These are phyloP conservation scores for Drosophila helvetica DNA, from an alignment of 2,888 invertebrate genomes.

Conservation along the genomic window DNA sequence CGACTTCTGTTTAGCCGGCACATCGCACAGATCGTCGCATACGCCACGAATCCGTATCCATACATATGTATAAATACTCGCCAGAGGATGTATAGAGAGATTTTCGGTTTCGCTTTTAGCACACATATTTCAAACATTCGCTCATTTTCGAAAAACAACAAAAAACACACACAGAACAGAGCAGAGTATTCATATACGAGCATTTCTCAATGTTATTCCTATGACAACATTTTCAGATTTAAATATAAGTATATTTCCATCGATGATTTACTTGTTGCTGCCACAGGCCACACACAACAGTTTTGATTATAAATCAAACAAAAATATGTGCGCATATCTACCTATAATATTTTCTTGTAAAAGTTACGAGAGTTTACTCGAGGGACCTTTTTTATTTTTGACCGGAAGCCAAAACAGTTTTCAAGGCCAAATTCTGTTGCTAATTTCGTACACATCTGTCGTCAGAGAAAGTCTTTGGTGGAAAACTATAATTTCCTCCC, in stretches of 20 bases:
- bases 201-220: constrained; percentile 23
- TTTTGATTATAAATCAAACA: background rate
- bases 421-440: background rate
- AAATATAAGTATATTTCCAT: constrained; percentile 23
- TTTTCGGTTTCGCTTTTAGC: constrained; percentile 66
- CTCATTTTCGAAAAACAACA: constrained; percentile 50
- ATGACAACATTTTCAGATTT: constrained; percentile 44
- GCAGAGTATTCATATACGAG: background rate
- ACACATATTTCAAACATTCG: constrained; percentile 58
- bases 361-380: background rate
- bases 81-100: constrained; percentile 13
- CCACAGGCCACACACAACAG: constrained; percentile 8
- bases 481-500: background rate
- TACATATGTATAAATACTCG: background rate
- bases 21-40: constrained; percentile 10
- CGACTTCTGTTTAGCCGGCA: constrained; percentile 71
- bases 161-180: too few species aligned
- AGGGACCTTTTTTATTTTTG: background rate
- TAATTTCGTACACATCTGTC: background rate
- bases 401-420: background rate
- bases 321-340: too few species aligned
- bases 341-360: background rate
- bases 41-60: constrained; percentile 10
- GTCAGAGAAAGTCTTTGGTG: constrained; percentile 1
- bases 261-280: constrained; percentile 50